These are phyloP conservation scores for Chondrilla cf. caribensis DNA, from an alignment of 37 sponge, comb jelly and placozoan genomes.

Conservation along the genomic window DNA sequence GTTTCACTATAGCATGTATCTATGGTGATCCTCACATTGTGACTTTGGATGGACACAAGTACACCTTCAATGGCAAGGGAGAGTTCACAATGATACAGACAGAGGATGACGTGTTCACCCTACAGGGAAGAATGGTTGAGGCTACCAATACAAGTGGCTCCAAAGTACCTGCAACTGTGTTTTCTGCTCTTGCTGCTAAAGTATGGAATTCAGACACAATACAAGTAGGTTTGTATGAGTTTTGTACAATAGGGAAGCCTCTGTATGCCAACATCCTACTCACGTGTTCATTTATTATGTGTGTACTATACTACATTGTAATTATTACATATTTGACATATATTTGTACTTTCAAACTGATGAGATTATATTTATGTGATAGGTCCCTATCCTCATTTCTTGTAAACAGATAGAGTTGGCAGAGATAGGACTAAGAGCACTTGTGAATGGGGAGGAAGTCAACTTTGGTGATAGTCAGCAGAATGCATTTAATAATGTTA, in stretches of 20 bases:
- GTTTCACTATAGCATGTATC: conserved; percentile 49
- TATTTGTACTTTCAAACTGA: too few species aligned
- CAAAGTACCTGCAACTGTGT: background rate
- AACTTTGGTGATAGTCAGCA: background rate
- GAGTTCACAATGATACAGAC: conserved; percentile 67
- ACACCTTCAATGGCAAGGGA: conserved; percentile 37
- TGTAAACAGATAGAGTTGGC: background rate
- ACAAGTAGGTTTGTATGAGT: background rate
- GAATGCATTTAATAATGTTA: conserved; percentile 5
- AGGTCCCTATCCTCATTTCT: too few species aligned
- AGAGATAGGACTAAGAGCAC: background rate
- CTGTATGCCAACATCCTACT: too few species aligned
- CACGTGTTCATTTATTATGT: too few species aligned
- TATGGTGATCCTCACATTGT: conserved; percentile 75
- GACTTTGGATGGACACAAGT: conserved; percentile 60
- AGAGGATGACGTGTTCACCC: conserved; percentile 43
- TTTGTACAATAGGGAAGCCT: too few species aligned
- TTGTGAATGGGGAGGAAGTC: conserved; percentile 26
- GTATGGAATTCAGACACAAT: conserved; percentile 10
- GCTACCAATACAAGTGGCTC: conserved; percentile 12
- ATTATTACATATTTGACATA: too few species aligned
- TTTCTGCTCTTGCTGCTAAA: background rate
- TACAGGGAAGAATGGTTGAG: conserved; percentile 66
- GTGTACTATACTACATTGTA: too few species aligned
- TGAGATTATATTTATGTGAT: too few species aligned